Evolutionary conservation across 2,797 vertebrate species (phyloP), one percentile per base, ranked within the genome.

Genomic region (Sebastiscus tertius): DNA sequence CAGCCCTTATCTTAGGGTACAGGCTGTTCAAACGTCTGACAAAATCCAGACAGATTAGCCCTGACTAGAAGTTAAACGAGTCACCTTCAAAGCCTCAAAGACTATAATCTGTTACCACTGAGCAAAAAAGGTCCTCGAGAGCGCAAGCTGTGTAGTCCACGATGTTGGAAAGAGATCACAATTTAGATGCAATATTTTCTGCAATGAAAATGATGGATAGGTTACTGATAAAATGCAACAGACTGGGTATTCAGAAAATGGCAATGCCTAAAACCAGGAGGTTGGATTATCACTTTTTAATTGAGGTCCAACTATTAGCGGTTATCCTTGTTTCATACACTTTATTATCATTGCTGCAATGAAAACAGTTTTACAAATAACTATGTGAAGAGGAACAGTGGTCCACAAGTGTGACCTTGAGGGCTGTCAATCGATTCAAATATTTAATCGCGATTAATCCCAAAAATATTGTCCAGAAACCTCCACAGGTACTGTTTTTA

Each of bases 31-130:
- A 84, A 85, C 82, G 67, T 84, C 88, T 82, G 84, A 92, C 92
- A 83, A 92, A 94, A 95, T 95, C 92, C 93, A 81, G 80, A 87
- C 92, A 95, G 95, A 96, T 96, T 95, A 95, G 91, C 93, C 84
- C 86, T 24, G 87, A 95, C 92, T 88, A 90, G 88, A 90, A 93
- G 86, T 94, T 94, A 93, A 96, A 94, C 82, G 85, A 90, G 92
- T 94, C 93, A 94, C 92, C 95, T 94, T 95, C 92, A 95, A 94
- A 94, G 90, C 89, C 89, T 78, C 75, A 27, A 82, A 90, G 90
- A 95, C 94, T 88, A 76, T 42, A 87, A 93, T 94, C 92, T 82
- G 84, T 86, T 90, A 84, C 83, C 83, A 81, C 82, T 29, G 88
- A 86, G 90, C 83, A 85, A 86, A 67, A 93, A 93, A 88, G 88